A percentile compares a stretch with the other conserved stretches of the same genome.
These are phyloP conservation scores for Mylabris phalerata DNA, from an alignment of 1,140 invertebrate species.

Conservation along the genomic window DNA sequence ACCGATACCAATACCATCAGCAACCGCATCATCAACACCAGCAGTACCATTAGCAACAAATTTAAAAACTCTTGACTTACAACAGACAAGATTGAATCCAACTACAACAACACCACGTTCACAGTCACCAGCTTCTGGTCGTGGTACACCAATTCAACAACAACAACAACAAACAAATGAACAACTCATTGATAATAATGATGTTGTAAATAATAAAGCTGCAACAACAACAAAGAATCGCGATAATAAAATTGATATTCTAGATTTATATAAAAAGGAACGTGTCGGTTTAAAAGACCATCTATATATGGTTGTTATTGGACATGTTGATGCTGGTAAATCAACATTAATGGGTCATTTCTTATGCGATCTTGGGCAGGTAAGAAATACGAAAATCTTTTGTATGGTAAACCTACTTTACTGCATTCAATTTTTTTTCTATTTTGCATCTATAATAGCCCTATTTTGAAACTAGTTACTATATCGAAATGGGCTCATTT, in stretches of 20 bases:
- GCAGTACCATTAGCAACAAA: constrained; percentile 37
- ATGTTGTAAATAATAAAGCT: too few species aligned
- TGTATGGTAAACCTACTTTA: too few species aligned
- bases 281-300: constrained; percentile 72
- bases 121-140: constrained; percentile 55
- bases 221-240: constrained; percentile 1
- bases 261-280: constrained; percentile 63
- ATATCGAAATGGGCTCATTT: too few species aligned
- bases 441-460: too few species aligned
- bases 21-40: neutral
- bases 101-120: constrained; percentile 46
- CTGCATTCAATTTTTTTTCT: too few species aligned
- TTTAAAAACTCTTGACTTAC: constrained; percentile 45
- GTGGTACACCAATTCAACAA: constrained; percentile 42
- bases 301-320: constrained; percentile 92
- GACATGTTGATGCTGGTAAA: constrained; percentile 99
- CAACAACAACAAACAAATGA: constrained; percentile 16
- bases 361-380: constrained; percentile 81
- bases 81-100: constrained; percentile 17
- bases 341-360: constrained; percentile 96
- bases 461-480: too few species aligned
- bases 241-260: constrained; percentile 48
- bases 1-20: too few species aligned
- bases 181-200: constrained; percentile 5
- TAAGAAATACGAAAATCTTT: constrained; percentile 39